Base-by-base conservation (phyloP, 2,113 vertebrate genomes). In the Mormoops blainvillei region DNA sequence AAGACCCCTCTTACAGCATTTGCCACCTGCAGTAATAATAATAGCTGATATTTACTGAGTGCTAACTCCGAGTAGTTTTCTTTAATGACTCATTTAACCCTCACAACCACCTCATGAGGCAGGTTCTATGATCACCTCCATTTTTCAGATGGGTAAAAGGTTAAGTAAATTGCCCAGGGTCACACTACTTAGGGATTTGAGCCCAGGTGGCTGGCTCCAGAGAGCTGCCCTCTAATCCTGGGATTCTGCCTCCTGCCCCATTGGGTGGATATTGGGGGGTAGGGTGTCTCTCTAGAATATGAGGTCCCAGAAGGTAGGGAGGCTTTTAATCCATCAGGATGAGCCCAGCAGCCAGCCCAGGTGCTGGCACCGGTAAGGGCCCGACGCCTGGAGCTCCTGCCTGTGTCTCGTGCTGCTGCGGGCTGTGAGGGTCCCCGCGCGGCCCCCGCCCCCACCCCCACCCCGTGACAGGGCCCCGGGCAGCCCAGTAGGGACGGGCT, bases 401-500 rank as follows among this genome's bases (percentile, higher is more conserved):
- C 20, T 33, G 5, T 14, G 36, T 77, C 67, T 78, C 76, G 0
- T 26, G 54, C 67, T 31, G 22, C 68, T 22, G 41, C 22, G 13
- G 82, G 45, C n/a, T 45, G 48, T 3, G 6, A 76, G 56, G 82
- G 61, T 52, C 80, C 94, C 83, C 76, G 5, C 45, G 6, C 10
- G 6, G 10, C 56, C 56, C 56, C 56, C 19, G 22, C 8, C 9
- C 56, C 26, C n/a, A n/a, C n/a, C 56, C 58, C 58, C 58, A 9
- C 58, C 58, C 58, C 24, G 73, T 48, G 41, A 88, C n/a, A 12
- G 1, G 74, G 76, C 93, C 83, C 73, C 22, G 31, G 90, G 94
- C 80, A 52, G 94, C 95, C 91, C 97, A 96, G 97, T 95, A 96
- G 92, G 87, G 94, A 68, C 86, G 45, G 95, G 96, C 94, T 84